Conservation (phyloP, 1,140 invertebrate species). For the Eulimnadia texana region DNA sequence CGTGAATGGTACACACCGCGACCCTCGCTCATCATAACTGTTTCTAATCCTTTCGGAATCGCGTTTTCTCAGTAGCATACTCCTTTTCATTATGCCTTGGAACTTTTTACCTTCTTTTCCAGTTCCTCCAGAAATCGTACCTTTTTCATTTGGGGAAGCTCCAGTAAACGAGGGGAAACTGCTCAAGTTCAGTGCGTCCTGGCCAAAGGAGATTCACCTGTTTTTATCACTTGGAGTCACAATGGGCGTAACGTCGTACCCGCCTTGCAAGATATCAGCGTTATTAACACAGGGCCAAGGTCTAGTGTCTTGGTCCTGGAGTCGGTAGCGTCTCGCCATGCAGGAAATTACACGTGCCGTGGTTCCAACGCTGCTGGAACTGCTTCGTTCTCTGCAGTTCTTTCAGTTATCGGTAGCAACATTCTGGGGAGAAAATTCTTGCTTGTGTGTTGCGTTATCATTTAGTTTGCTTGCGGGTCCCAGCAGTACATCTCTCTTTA, state of each 20-base stretch:
- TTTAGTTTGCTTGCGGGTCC: background rate
- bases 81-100: too few species aligned
- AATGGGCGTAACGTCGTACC: slow-evolving; percentile 17
- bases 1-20: slow-evolving; percentile 60
- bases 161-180: slow-evolving; percentile 48
- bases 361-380: slow-evolving; percentile 50
- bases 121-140: slow-evolving; percentile 49
- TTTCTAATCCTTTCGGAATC: too few species aligned
- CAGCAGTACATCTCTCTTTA: background rate
- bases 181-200: slow-evolving; percentile 54
- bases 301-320: slow-evolving; percentile 31
- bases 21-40: too few species aligned
- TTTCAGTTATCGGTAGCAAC: slow-evolving; percentile 27
- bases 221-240: slow-evolving; percentile 44
- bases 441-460: background rate
- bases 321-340: slow-evolving; percentile 34
- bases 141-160: slow-evolving; percentile 43
- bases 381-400: slow-evolving; percentile 40
- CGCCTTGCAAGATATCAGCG: slow-evolving; percentile 28
- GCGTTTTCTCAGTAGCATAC: too few species aligned
- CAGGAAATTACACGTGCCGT: slow-evolving; percentile 58
- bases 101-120: slow-evolving; percentile 24
- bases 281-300: slow-evolving; percentile 22
- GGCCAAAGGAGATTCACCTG: slow-evolving; percentile 54
- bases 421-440: background rate